Percentiles rank a stretch among this genome's conserved stretches.
These are phyloP conservation scores for Anaspis maculata DNA, from an alignment of 2,888 invertebrate species.

Conservation along the genomic window DNA sequence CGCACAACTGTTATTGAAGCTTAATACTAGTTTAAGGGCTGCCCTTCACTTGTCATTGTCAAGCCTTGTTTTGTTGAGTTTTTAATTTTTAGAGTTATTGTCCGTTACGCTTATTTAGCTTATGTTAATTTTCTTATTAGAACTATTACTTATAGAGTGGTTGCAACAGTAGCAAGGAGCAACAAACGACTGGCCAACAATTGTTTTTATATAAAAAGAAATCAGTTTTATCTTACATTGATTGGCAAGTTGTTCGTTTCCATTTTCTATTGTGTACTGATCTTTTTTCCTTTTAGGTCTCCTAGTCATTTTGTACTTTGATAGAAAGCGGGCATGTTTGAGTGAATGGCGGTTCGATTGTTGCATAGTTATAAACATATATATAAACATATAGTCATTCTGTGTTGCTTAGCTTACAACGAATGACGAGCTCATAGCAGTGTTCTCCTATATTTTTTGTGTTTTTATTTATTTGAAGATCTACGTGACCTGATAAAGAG, in stretches of 20 bases:
- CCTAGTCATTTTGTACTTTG: constrained; percentile 26
- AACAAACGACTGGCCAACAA: no score
- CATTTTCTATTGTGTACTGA: no score
- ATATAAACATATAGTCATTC: constrained; percentile 25
- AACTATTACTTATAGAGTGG: no score
- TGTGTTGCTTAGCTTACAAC: constrained; percentile 33
- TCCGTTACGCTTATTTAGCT: constrained; percentile 21
- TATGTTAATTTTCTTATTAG: no score
- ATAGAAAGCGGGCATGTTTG: no score
- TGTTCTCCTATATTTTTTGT: constrained; percentile 15
- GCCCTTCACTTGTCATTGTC: constrained; percentile 30
- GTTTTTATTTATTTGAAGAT: constrained; percentile 9
- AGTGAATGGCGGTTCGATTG: constrained; percentile 30
- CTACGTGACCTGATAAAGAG: constrained; percentile 23
- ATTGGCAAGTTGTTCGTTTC: no score
- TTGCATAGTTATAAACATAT: constrained; percentile 25
- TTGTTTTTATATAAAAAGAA: no score
- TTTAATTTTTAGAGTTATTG: no score
- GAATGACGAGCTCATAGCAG: constrained; percentile 24
- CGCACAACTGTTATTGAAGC: constrained; percentile 30
- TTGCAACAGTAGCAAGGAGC: no score
- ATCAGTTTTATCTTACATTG: no score
- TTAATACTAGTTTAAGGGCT: constrained; percentile 27
- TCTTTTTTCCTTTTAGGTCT: no score
- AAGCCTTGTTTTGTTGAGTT: no score